Conservation (phyloP, 23 tunicate genomes). For the Clavelina lepadiformis region DNA sequence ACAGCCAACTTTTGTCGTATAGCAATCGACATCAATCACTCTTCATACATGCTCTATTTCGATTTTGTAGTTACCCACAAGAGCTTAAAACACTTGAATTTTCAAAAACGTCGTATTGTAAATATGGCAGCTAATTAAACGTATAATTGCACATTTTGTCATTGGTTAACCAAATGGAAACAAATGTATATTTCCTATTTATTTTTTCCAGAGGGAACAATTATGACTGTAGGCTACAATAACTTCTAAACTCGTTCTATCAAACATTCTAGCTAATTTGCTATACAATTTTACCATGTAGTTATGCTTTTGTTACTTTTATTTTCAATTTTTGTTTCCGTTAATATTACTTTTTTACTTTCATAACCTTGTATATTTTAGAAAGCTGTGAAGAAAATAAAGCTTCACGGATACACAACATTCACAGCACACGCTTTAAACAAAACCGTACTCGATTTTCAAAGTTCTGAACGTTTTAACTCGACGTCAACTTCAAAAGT, state of each 20-base stretch:
- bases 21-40: too few relatives aligned
- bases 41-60: too few relatives aligned
- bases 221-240: not conserved
- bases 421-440: constrained; percentile 81
- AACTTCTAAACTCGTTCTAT: not conserved
- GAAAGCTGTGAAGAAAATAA: constrained; percentile 34
- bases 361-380: not conserved
- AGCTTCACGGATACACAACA: constrained; percentile 30
- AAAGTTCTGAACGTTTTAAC: constrained; percentile 29
- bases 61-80: too few relatives aligned
- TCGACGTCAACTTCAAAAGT: constrained; percentile 25
- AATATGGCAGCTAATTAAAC: too few relatives aligned
- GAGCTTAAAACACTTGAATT: too few relatives aligned
- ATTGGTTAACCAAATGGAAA: too few relatives aligned
- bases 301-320: too few relatives aligned
- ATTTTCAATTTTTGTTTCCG: not conserved
- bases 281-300: not conserved
- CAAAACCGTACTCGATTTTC: constrained; percentile 65
- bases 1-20: too few relatives aligned
- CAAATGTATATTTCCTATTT: too few relatives aligned
- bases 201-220: too few relatives aligned
- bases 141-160: too few relatives aligned
- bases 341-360: not conserved
- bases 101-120: too few relatives aligned
- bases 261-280: not conserved